Percentiles rank a stretch among this genome's conserved stretches.
Conservation (phyloP, 1,140 invertebrate genomes). For the Plectrocnemia conspersa region DNA sequence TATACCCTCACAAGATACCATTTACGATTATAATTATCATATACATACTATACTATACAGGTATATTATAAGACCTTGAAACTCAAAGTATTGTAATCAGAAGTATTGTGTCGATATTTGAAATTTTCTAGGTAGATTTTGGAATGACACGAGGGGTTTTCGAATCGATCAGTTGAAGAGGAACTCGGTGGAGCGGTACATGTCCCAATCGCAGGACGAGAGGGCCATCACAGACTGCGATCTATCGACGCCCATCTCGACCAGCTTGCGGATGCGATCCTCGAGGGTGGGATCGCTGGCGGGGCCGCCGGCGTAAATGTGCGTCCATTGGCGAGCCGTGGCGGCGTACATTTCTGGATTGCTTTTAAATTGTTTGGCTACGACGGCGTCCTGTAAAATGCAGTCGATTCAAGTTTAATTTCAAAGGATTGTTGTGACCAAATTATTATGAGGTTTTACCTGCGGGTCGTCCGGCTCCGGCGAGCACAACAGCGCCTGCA, state of each 20-base stretch:
- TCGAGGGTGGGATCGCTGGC: conserved; percentile 70
- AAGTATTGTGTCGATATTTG: no score
- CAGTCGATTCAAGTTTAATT: no score
- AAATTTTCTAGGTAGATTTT: no score
- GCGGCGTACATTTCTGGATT: conserved; percentile 77
- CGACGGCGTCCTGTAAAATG: conserved; percentile 97
- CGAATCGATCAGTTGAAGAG: conserved; percentile 71
- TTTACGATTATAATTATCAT: no score
- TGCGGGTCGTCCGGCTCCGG: conserved; percentile 96
- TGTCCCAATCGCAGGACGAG: conserved; percentile 85
- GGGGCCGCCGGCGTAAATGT: conserved; percentile 85
- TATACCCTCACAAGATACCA: no score
- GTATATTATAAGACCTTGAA: no score
- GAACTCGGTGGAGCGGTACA: conserved; percentile 82
- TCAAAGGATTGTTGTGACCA: no score
- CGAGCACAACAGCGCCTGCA: conserved; percentile 87
- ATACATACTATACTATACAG: no score
- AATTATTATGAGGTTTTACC: no score
- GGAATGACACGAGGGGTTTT: no score
- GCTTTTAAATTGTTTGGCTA: conserved; percentile 93
- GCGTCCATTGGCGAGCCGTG: conserved; percentile 94
- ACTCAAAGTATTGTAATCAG: no score
- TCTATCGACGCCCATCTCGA: conserved; percentile 86
- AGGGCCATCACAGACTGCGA: conserved; percentile 76
- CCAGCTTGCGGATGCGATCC: conserved; percentile 73